Percentiles rank a stretch among this genome's conserved stretches.
phyloP scores from a whole-genome alignment of 2,113 vertebrate species.

The Mustela nigripes region DNA sequence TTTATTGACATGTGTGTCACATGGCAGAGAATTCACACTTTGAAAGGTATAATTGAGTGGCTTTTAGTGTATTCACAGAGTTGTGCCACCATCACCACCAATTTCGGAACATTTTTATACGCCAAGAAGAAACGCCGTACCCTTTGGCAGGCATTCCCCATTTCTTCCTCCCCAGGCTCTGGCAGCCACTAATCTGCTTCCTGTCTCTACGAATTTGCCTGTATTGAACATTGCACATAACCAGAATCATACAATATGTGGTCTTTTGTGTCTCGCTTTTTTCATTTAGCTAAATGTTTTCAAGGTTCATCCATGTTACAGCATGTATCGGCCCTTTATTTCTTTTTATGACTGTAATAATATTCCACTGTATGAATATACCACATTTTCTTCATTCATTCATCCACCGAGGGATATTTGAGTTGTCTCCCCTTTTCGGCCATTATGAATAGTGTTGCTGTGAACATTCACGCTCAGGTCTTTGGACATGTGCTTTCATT shows the following conservation, averaged over 20 bases:
- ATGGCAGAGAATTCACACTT: not conserved
- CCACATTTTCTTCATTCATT: not conserved
- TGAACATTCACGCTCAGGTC: not conserved
- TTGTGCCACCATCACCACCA: too few species aligned
- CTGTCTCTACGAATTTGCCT: not conserved
- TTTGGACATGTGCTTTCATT: conserved; percentile 39
- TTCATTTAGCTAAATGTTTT: conserved; percentile 7
- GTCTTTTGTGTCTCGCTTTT: not conserved
- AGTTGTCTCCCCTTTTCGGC: not conserved
- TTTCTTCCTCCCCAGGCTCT: not conserved
- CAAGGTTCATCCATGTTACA: not conserved
- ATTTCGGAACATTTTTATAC: too few species aligned
- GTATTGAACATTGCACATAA: not conserved
- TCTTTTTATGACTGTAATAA: conserved; percentile 25
- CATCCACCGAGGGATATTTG: not conserved
- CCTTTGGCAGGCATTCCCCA: not conserved
- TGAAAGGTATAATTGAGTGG: not conserved
- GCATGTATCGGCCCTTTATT: not conserved
- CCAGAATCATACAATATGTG: not conserved
- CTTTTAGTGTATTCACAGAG: not conserved
- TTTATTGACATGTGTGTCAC: not conserved
- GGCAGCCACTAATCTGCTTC: not conserved
- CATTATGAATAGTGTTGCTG: not conserved
- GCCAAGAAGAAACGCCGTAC: too few species aligned
- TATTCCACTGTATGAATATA: not conserved